Evolutionary conservation across 1,140 invertebrate genomes (phyloP).

Genomic region (Meloidogyne chitwoodi): DNA sequence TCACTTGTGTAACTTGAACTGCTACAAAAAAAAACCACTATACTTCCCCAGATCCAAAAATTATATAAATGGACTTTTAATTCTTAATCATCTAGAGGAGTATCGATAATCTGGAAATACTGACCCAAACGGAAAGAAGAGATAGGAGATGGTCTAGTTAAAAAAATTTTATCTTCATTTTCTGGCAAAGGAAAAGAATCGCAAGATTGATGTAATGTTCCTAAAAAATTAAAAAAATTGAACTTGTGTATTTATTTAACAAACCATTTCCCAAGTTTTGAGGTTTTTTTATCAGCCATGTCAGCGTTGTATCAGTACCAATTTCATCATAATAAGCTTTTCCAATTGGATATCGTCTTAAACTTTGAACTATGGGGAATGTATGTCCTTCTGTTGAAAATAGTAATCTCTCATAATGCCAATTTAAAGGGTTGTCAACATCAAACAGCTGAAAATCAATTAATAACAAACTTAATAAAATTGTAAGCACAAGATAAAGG

Average conservation of each 20-base stretch:
- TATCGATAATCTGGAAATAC: conserved; percentile 1
- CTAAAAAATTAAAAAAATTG: neutral
- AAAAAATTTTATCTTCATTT: neutral
- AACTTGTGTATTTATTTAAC: neutral
- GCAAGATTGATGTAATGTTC: neutral
- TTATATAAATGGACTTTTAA: no score
- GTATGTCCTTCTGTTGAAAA: conserved; percentile 73
- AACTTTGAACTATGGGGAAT: conserved; percentile 65
- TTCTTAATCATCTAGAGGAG: neutral
- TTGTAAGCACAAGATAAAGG: conserved; percentile 72
- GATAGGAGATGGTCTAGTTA: neutral
- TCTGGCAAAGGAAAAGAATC: neutral
- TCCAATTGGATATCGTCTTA: conserved; percentile 5
- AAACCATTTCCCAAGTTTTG: neutral
- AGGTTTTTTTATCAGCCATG: neutral
- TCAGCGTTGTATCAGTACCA: neutral
- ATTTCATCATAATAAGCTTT: neutral
- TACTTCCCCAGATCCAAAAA: no score
- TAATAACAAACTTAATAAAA: no score
- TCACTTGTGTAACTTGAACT: no score
- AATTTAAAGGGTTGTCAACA: conserved; percentile 68
- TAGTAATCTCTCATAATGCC: conserved; percentile 65
- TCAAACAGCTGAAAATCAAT: conserved; percentile 68
- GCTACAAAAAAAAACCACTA: no score
- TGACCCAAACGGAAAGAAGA: conserved; percentile 7